Percentiles rank a stretch among this genome's conserved stretches.
These are phyloP conservation scores for Dendrocincla fuliginosa DNA, from an alignment of 2,797 vertebrate genomes.

Conservation along the genomic window DNA sequence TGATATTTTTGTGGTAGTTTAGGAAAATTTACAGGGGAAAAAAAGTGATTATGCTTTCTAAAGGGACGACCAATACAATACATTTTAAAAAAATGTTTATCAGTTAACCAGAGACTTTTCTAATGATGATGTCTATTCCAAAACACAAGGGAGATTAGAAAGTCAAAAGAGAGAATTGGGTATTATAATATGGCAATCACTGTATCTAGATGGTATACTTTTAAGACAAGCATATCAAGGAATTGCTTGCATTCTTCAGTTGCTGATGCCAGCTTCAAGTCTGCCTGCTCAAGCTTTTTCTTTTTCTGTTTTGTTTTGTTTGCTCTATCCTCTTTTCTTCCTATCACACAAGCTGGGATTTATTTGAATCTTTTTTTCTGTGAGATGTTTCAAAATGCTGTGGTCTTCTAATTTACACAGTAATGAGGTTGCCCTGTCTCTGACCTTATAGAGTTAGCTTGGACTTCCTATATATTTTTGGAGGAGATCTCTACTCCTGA, in stretches of 20 bases:
- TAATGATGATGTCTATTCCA: neutral
- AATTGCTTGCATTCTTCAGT: neutral
- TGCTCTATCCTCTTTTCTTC: neutral
- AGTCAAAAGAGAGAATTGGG: neutral
- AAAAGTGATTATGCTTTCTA: neutral
- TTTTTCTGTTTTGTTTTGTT: neutral
- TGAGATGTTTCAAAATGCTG: neutral
- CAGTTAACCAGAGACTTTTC: neutral
- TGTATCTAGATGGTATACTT: neutral
- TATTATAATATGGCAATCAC: neutral
- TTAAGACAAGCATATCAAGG: neutral
- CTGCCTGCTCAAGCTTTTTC: neutral
- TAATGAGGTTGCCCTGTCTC: conserved; percentile 44
- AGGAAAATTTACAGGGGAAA: neutral
- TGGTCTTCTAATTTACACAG: conserved; percentile 14
- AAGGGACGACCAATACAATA: neutral
- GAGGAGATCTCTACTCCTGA: neutral
- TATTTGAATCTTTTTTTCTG: neutral
- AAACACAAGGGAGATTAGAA: neutral
- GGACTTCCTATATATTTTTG: conserved; percentile 48
- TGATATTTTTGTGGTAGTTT: neutral
- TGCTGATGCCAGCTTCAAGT: neutral
- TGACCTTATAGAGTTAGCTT: conserved; percentile 24
- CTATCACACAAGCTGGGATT: neutral
- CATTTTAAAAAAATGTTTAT: accelerated